Conservation (phyloP, 2,113 vertebrate genomes). For the Dissostichus mawsoni region DNA sequence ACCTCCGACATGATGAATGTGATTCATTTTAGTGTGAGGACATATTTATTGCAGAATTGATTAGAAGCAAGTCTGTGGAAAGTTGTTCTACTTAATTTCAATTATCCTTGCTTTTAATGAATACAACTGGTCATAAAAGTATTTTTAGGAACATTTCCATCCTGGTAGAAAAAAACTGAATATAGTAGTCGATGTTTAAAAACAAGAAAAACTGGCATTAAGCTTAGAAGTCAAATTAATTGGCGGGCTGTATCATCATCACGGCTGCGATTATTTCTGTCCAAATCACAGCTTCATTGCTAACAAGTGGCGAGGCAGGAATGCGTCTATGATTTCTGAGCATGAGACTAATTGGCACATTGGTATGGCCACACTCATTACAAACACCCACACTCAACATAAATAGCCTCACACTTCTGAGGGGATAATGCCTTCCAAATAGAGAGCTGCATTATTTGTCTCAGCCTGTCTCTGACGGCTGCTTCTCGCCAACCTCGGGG, state of each 20-base stretch:
- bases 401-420: constrained; percentile 62
- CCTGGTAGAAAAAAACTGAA: not conserved
- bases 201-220: not conserved
- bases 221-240: not conserved
- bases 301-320: constrained; percentile 34
- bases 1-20: constrained; percentile 32
- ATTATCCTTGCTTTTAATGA: constrained; percentile 20
- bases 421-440: constrained; percentile 49
- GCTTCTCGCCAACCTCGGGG: constrained; percentile 5
- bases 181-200: not conserved
- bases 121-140: not conserved
- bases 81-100: constrained; percentile 15
- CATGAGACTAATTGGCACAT: constrained; percentile 49
- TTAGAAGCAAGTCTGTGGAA: not conserved
- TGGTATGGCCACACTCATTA: constrained; percentile 67
- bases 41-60: constrained; percentile 29
- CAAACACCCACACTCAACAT: constrained; percentile 59
- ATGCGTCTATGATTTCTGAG: constrained; percentile 12
- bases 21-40: constrained; percentile 24
- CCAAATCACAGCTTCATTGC: constrained; percentile 30
- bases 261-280: constrained; percentile 16
- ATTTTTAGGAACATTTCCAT: not conserved
- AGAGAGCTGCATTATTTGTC: constrained; percentile 42
- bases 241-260: constrained; percentile 4
- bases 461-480: constrained; percentile 28